Percentiles rank a stretch among this genome's conserved stretches.
Conservation (phyloP, 2,797 vertebrate genomes). For the Karalla daura region DNA sequence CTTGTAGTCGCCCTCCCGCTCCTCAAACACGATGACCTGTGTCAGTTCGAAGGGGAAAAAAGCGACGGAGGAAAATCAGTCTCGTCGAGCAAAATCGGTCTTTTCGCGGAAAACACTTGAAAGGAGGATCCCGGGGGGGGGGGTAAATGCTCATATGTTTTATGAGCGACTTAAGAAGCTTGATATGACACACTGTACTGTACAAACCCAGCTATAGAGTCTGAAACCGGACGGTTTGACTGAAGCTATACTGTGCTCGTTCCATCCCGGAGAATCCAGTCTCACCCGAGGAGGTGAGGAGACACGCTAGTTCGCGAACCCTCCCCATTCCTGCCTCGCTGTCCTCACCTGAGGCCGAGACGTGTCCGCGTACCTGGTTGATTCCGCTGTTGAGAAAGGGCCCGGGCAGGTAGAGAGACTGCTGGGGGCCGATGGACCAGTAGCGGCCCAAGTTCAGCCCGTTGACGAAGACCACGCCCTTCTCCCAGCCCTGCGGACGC, state of each 20-base stretch:
- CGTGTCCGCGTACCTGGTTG: constrained; percentile 96
- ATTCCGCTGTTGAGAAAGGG: constrained; percentile 88
- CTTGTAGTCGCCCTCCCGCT: constrained; percentile 86
- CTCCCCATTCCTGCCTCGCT: too few relatives aligned
- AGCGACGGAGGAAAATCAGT: too few relatives aligned
- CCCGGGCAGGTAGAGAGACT: constrained; percentile 92
- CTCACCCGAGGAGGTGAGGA: too few relatives aligned
- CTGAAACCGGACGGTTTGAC: not conserved
- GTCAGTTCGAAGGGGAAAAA: constrained; percentile 33
- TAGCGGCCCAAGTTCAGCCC: constrained; percentile 93
- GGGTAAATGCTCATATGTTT: not conserved
- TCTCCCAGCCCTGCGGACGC: constrained; percentile 89
- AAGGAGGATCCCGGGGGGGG: not conserved
- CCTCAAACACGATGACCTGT: constrained; percentile 93
- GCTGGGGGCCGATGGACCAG: constrained; percentile 95
- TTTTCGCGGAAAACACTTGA: not conserved
- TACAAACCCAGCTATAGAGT: not conserved
- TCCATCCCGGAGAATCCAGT: too few relatives aligned
- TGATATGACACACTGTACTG: not conserved
- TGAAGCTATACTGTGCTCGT: too few relatives aligned
- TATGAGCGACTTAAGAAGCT: not conserved
- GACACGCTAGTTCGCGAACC: too few relatives aligned
- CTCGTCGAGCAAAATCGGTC: not conserved
- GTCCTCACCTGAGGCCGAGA: too few relatives aligned
- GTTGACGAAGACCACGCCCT: constrained; percentile 94